These are phyloP conservation scores for Thripadectes ignobilis DNA, from an alignment of 2,797 vertebrate species.

Conservation along the genomic window DNA sequence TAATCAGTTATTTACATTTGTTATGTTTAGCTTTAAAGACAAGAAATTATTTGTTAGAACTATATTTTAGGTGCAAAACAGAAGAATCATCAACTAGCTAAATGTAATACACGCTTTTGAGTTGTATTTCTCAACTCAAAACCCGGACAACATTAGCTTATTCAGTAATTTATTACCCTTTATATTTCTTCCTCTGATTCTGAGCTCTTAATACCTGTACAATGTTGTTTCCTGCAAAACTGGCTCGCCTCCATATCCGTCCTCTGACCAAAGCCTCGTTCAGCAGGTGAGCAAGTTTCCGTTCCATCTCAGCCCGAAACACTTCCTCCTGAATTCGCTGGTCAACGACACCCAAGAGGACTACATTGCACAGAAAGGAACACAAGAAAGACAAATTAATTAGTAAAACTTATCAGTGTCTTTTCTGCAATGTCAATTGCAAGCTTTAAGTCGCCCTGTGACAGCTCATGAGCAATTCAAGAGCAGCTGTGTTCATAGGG, in stretches of 20 bases:
- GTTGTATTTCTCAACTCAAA: background rate
- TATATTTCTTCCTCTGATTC: background rate
- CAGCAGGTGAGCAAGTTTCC: slow-evolving; percentile 89
- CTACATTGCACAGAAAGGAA: slow-evolving; percentile 67
- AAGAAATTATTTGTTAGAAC: background rate
- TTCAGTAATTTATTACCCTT: background rate
- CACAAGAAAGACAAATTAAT: background rate
- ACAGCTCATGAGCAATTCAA: background rate
- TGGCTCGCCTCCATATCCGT: slow-evolving; percentile 89
- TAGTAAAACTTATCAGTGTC: background rate
- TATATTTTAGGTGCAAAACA: background rate
- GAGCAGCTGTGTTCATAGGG: background rate
- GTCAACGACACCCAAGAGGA: slow-evolving; percentile 90
- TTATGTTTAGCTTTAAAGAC: background rate
- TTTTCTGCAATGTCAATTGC: background rate
- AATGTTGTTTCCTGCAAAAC: slow-evolving; percentile 84
- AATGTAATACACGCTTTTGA: rapidly evolving
- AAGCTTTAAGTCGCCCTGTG: background rate
- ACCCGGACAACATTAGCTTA: background rate
- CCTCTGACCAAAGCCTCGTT: slow-evolving; percentile 84
- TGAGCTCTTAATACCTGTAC: slow-evolving; percentile 84
- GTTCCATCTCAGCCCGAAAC: slow-evolving; percentile 91
- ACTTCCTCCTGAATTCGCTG: slow-evolving; percentile 86
- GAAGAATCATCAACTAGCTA: background rate
- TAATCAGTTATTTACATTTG: background rate